Evolutionary conservation across 2,797 vertebrate genomes (phyloP).

Genomic region (Ceyx erithaca): DNA sequence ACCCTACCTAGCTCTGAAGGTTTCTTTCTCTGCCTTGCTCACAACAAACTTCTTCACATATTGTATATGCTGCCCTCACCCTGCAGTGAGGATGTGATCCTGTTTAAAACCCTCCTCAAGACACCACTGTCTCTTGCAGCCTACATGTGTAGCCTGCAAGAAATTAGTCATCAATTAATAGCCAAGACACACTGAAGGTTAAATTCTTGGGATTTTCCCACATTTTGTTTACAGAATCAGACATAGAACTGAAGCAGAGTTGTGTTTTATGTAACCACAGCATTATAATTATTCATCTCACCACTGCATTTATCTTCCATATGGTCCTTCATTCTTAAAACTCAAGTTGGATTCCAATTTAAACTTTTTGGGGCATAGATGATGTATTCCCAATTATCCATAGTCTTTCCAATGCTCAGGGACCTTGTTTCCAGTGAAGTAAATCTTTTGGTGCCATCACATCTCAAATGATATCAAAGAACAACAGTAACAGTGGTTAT

Average conservation of each 20-base stretch:
- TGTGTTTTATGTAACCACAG: neutral
- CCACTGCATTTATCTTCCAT: neutral
- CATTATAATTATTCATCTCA: neutral
- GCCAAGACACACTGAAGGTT: neutral
- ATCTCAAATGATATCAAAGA: neutral
- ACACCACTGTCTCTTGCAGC: neutral
- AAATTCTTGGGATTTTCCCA: neutral
- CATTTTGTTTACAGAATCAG: neutral
- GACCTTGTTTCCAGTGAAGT: neutral
- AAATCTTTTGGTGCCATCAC: neutral
- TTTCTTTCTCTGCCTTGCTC: neutral
- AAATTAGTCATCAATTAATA: neutral
- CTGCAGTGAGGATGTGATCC: accelerated
- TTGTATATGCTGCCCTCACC: neutral
- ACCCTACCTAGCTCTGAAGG: neutral
- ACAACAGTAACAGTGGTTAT: neutral
- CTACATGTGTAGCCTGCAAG: neutral
- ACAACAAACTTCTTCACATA: neutral
- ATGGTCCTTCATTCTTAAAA: neutral
- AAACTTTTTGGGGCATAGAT: neutral
- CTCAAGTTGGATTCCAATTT: neutral
- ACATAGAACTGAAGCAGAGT: neutral
- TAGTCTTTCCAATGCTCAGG: neutral
- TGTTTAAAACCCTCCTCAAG: neutral
- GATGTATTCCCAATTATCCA: neutral